These are phyloP conservation scores for Lypha dubia DNA, from an alignment of 2,888 invertebrate genomes.

Conservation along the genomic window DNA sequence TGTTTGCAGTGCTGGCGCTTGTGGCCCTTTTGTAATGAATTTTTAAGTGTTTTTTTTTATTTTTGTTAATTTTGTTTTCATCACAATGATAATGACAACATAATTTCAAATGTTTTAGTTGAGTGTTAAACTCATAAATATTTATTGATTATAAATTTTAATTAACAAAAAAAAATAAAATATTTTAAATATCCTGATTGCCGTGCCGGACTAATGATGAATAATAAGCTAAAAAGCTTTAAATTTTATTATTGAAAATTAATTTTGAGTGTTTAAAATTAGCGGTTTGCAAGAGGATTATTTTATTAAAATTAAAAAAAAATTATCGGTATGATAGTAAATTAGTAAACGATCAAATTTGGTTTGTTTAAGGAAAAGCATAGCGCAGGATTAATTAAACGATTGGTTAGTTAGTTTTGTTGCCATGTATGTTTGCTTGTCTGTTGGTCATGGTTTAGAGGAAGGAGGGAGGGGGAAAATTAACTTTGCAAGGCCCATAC, in stretches of 20 bases:
- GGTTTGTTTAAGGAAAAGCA: no score
- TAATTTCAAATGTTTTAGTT: constrained; percentile 28
- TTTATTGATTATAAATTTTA: constrained; percentile 69
- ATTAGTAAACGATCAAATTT: no score
- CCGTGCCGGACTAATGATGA: constrained; percentile 9
- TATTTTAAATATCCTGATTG: constrained; percentile 13
- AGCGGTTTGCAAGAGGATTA: constrained; percentile 19
- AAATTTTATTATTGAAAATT: constrained; percentile 24
- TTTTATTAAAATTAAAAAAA: neutral
- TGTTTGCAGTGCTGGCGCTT: no score
- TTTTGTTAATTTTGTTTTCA: no score
- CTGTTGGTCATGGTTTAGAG: no score
- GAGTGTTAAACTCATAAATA: constrained; percentile 71
- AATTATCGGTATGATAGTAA: neutral
- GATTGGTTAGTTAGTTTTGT: neutral
- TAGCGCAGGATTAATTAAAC: no score
- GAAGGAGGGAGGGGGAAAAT: no score
- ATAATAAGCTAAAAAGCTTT: constrained; percentile 13
- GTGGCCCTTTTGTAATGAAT: constrained; percentile 57
- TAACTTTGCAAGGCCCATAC: no score
- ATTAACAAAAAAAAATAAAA: constrained; percentile 1
- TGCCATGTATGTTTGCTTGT: no score
- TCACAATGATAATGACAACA: constrained; percentile 19
- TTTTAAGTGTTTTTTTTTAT: constrained; percentile 63
- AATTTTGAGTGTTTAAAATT: constrained; percentile 58